These are phyloP conservation scores for Andrena dorsata DNA, from an alignment of 2,888 invertebrate species.

Conservation along the genomic window DNA sequence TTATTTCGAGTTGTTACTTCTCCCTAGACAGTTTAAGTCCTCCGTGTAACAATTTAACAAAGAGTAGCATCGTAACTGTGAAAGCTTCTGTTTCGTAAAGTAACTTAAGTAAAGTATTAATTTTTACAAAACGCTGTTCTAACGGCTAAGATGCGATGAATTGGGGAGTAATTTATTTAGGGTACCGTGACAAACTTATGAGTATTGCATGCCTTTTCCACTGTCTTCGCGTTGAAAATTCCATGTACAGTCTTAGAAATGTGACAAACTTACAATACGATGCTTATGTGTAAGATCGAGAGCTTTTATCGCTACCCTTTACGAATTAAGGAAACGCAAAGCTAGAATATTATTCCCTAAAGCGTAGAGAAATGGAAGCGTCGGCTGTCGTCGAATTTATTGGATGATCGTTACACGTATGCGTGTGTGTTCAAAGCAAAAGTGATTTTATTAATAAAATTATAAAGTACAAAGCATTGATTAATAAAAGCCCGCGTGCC, in stretches of 20 bases:
- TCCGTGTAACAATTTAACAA: background rate
- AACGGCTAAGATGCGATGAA: background rate
- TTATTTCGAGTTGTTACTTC: too few species aligned
- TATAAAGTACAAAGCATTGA: constrained; percentile 70
- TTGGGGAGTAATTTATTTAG: constrained; percentile 6
- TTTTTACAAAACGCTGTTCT: background rate
- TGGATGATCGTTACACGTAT: constrained; percentile 34
- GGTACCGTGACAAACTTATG: constrained; percentile 21
- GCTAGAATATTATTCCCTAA: background rate
- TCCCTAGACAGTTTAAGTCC: background rate
- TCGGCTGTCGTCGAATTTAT: constrained; percentile 7
- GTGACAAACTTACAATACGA: constrained; percentile 13
- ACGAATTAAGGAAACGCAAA: background rate
- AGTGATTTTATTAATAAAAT: constrained; percentile 70
- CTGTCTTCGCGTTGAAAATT: constrained; percentile 6
- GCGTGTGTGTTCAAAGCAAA: constrained; percentile 64
- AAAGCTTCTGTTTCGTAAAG: background rate
- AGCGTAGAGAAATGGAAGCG: background rate
- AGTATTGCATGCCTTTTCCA: constrained; percentile 37
- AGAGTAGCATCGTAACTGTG: background rate
- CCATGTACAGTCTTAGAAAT: constrained; percentile 18
- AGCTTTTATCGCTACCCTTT: background rate
- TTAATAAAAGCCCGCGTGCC: constrained; percentile 57
- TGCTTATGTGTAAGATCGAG: constrained; percentile 23
- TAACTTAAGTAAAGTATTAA: too few species aligned